A percentile compares a stretch with the other conserved stretches of the same genome.
These are phyloP conservation scores for Callionymus lyra DNA, from an alignment of 2,113 vertebrate species.

Conservation along the genomic window DNA sequence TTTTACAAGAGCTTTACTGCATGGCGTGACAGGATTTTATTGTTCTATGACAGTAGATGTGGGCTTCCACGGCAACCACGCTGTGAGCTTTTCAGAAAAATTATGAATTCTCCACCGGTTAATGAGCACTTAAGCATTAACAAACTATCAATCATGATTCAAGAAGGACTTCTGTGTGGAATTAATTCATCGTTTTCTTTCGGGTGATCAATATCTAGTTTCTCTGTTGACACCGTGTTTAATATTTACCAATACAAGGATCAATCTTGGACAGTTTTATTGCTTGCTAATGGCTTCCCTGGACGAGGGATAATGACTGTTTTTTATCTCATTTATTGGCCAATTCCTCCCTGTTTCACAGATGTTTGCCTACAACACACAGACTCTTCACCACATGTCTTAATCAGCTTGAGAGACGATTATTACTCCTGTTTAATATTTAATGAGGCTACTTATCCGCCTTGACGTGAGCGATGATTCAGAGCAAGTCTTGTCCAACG, in stretches of 20 bases:
- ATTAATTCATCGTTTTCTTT: slow-evolving; percentile 3
- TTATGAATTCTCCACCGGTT: too few relatives aligned
- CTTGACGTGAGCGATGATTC: slow-evolving; percentile 6
- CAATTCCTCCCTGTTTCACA: slow-evolving; percentile 17
- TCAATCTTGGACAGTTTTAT: slow-evolving; percentile 20
- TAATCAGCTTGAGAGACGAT: slow-evolving; percentile 11
- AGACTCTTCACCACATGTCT: not conserved
- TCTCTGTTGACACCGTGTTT: slow-evolving; percentile 17
- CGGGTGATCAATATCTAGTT: slow-evolving; percentile 18
- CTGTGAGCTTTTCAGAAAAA: too few relatives aligned
- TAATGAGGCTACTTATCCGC: slow-evolving; percentile 25
- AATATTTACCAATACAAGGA: slow-evolving; percentile 15
- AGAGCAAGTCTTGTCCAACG: slow-evolving; percentile 3
- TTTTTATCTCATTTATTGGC: slow-evolving; percentile 29
- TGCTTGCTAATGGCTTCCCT: slow-evolving; percentile 19
- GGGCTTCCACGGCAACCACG: too few relatives aligned
- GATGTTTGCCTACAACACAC: not conserved
- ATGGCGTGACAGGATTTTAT: too few relatives aligned
- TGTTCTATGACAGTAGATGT: too few relatives aligned
- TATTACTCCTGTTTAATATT: slow-evolving; percentile 24
- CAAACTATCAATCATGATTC: too few relatives aligned
- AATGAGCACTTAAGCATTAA: too few relatives aligned
- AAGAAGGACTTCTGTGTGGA: not conserved
- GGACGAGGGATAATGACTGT: slow-evolving; percentile 21
- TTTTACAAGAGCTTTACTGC: too few relatives aligned